Conservation (phyloP, 2,888 invertebrate species). For the Gisinianus flammeolus region DNA sequence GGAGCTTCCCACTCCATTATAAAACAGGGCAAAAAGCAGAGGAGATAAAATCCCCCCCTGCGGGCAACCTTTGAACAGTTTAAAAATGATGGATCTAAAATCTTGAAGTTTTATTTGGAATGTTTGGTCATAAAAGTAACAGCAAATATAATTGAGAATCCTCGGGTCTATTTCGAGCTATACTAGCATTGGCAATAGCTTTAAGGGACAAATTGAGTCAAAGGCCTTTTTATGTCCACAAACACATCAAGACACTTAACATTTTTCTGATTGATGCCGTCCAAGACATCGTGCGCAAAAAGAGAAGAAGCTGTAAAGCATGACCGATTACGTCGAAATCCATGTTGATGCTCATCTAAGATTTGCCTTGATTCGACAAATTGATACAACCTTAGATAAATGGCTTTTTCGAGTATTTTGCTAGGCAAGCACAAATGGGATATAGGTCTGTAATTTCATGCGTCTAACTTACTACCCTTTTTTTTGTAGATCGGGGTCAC, state of each 20-base stretch:
- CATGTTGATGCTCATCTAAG: background rate
- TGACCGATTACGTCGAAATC: background rate
- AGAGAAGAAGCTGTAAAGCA: background rate
- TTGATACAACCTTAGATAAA: background rate
- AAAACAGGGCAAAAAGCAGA: background rate
- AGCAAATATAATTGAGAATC: background rate
- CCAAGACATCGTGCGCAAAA: background rate
- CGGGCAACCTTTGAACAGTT: background rate
- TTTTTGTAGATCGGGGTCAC: constrained; percentile 6
- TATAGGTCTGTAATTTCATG: background rate
- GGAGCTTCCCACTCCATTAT: background rate
- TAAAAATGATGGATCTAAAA: background rate
- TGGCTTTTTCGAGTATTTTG: constrained; percentile 4
- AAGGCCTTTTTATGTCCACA: constrained; percentile 1
- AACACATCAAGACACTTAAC: background rate
- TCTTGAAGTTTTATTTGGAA: background rate
- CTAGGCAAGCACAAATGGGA: background rate
- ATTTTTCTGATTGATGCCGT: background rate
- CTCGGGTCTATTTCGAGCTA: background rate
- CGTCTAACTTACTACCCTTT: background rate
- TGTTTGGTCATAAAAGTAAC: background rate
- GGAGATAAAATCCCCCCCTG: constrained; percentile 4
- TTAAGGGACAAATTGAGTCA: background rate
- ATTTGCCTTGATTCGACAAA: background rate
- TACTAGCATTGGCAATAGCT: background rate